Base-by-base conservation (phyloP, 2,888 invertebrate species). In the Drosophila engyochracea region DNA sequence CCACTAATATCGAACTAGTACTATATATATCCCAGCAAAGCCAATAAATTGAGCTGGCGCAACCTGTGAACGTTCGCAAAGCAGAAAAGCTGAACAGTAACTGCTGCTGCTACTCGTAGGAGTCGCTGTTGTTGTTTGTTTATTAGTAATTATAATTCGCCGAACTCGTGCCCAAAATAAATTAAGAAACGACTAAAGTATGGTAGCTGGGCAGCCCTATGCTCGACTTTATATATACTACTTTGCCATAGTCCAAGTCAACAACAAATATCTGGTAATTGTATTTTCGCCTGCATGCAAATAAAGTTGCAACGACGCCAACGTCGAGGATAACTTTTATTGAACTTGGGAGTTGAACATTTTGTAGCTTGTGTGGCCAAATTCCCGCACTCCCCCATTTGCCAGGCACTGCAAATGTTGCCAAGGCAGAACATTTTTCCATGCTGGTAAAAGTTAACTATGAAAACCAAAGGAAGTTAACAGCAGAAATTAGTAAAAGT, bases 381-480 rank as follows among this genome's bases (percentile, higher is more conserved):
- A 35, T 35, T 14, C 33, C 49, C 25, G 14, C 55, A 39, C 55
- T 33, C 33, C 22, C 25, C 44, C 33, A 14, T 30, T n/a, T 12
- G 51, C 51, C 70, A 70, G 74, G 60, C 51, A 44, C 69, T 68
- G 55, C 75, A 74, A 79, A 83, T 85, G 75, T 70, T 71, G 79
- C 81, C 87, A 90, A 87, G 90, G 89, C 86, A 89, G 70, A 90
- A 83, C 78, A 87, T 89, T 90, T 85, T 87, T 89, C 89, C 87
- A 89, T 91, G 89, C 83, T 91, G 85, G 88, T 80, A 82, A 91
- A 92, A 92, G 91, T 92, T 92, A 92, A 92, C 91, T 92, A 83
- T 82, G 82, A 91, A 92, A 92, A 92, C 92, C 91, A 91, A 92
- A 92, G 92, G 92, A 92, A 92, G 92, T 92, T 92, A 91, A 92